A percentile compares a stretch with the other conserved stretches of the same genome.
Conservation (phyloP, 1,140 invertebrate species). For the Steinernema feltiae region DNA sequence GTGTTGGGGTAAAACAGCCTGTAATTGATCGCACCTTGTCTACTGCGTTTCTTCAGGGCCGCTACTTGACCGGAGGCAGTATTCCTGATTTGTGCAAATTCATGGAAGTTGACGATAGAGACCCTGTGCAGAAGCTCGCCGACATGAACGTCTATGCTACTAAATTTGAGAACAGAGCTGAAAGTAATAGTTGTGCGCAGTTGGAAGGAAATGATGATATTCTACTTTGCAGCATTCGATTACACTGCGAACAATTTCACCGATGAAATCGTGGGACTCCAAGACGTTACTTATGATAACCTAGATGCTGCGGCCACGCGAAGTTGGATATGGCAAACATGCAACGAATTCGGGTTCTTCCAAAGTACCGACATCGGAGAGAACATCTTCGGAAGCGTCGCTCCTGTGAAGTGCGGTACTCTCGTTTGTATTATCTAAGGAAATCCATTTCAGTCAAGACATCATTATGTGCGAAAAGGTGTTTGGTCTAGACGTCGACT, state of each 20-base stretch:
- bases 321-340: conserved; percentile 91
- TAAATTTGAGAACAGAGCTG: too few relatives aligned
- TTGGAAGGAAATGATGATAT: too few relatives aligned
- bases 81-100: neutral
- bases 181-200: too few relatives aligned
- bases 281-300: neutral
- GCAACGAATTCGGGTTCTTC: conserved; percentile 86
- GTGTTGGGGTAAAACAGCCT: neutral
- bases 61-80: neutral
- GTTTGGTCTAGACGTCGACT: conserved; percentile 66
- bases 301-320: conserved; percentile 40
- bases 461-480: conserved; percentile 73
- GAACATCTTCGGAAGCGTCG: conserved; percentile 28
- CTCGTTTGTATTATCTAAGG: too few relatives aligned
- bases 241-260: neutral
- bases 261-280: neutral
- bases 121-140: neutral
- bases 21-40: neutral
- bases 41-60: neutral
- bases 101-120: neutral
- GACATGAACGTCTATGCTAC: neutral
- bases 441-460: conserved; percentile 68
- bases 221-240: too few relatives aligned
- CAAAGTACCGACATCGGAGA: conserved; percentile 69
- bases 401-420: conserved; percentile 23